A percentile compares a stretch with the other conserved stretches of the same genome.
These are phyloP conservation scores for Tenodera sinensis DNA, from an alignment of 2,888 invertebrate genomes.

Conservation along the genomic window DNA sequence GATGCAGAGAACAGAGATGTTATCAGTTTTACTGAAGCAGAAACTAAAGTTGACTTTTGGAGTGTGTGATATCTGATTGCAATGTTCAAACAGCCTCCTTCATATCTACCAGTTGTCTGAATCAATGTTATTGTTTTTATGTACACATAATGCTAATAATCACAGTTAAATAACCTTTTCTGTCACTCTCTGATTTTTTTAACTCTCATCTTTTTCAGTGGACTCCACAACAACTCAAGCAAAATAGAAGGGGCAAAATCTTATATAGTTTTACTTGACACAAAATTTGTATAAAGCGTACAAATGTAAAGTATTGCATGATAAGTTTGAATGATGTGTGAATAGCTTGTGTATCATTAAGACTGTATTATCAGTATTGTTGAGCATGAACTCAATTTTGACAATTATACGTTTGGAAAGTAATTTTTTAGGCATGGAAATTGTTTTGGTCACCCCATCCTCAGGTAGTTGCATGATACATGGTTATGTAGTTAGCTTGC, in stretches of 20 bases:
- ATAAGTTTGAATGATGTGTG: background rate
- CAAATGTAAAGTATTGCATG: background rate
- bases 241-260: background rate
- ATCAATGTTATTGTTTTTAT: no score
- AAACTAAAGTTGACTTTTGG: no score
- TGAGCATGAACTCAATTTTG: background rate
- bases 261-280: background rate
- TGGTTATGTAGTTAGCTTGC: background rate
- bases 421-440: background rate
- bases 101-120: no score
- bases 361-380: background rate
- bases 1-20: no score
- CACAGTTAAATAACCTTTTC: background rate
- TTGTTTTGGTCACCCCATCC: background rate
- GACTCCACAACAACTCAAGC: background rate
- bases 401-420: background rate
- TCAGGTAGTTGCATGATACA: background rate
- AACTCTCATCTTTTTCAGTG: background rate
- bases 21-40: no score
- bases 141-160: background rate
- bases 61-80: no score
- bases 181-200: background rate
- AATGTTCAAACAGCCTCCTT: no score
- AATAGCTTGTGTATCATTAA: background rate
- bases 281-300: background rate